A percentile compares a stretch with the other conserved stretches of the same genome.
phyloP scores from a whole-genome alignment of 2,113 vertebrate species.

The Petaurus breviceps region DNA sequence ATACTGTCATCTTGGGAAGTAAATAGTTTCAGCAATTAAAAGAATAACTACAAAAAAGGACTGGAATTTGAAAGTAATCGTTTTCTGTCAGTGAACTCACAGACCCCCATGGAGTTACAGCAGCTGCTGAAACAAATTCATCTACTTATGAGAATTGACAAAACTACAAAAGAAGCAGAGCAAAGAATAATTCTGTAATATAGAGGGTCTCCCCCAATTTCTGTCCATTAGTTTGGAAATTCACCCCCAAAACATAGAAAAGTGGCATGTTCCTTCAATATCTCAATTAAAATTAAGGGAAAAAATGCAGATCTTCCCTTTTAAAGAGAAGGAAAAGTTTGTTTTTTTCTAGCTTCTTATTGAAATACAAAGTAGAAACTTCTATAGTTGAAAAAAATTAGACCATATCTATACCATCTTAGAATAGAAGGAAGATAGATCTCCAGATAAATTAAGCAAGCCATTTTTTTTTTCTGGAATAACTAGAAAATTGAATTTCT shows the following conservation, averaged over 20 bases:
- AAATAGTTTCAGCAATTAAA: background rate
- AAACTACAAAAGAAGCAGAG: slow-evolving; percentile 48
- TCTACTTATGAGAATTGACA: slow-evolving; percentile 71
- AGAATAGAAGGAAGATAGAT: background rate
- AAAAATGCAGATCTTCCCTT: background rate
- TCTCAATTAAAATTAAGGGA: background rate
- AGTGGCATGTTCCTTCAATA: background rate
- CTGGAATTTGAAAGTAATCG: slow-evolving; percentile 37
- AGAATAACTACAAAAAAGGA: background rate
- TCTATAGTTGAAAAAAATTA: background rate
- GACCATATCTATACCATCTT: background rate
- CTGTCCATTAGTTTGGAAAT: slow-evolving; percentile 54
- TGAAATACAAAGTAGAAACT: background rate
- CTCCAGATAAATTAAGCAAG: background rate
- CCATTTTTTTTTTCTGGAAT: background rate
- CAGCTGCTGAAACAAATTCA: slow-evolving; percentile 71
- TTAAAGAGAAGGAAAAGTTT: background rate
- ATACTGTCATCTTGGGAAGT: slow-evolving; percentile 14
- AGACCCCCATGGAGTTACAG: slow-evolving; percentile 64
- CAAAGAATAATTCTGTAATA: background rate
- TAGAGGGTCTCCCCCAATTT: background rate
- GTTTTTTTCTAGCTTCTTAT: background rate
- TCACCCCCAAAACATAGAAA: background rate
- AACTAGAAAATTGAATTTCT: background rate
- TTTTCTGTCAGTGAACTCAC: slow-evolving; percentile 74